A percentile compares a stretch with the other conserved stretches of the same genome.
phyloP scores from a whole-genome alignment of 2,113 vertebrate species.

The Alaudala cheleensis region DNA sequence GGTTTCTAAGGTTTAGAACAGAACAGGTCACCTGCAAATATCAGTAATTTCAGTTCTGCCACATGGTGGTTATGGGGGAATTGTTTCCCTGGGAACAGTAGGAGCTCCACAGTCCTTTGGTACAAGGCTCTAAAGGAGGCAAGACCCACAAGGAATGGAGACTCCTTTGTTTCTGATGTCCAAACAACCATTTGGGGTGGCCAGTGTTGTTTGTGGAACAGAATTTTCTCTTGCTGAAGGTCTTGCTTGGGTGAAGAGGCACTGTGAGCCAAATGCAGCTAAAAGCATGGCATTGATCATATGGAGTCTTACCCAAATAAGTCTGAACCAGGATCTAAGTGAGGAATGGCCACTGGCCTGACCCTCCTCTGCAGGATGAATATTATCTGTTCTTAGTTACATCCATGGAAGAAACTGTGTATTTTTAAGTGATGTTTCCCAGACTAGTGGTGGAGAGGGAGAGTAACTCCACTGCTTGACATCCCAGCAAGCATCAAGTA shows the following conservation, averaged over 20 bases:
- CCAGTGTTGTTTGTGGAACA: neutral
- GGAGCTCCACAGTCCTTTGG: neutral
- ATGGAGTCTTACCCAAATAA: neutral
- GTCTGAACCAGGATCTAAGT: neutral
- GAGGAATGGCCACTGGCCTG: neutral
- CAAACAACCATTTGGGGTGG: rapidly evolving
- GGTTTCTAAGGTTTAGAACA: neutral
- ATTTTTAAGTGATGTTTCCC: neutral
- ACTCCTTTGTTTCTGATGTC: neutral
- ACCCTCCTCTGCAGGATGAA: neutral
- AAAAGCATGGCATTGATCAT: neutral
- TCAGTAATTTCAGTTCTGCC: neutral
- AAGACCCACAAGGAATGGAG: neutral
- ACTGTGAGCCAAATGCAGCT: rapidly evolving
- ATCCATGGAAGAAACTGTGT: neutral
- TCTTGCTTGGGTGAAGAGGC: neutral
- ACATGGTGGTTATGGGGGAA: neutral
- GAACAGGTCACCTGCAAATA: neutral
- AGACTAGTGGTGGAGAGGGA: neutral
- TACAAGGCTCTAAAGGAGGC: neutral
- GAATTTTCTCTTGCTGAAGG: neutral
- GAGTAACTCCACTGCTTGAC: neutral
- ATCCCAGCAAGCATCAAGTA: neutral
- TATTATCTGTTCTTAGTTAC: neutral
- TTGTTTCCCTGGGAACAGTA: neutral